These are phyloP conservation scores for Camelus bactrianus DNA, from an alignment of 2,113 vertebrate genomes.

Conservation along the genomic window DNA sequence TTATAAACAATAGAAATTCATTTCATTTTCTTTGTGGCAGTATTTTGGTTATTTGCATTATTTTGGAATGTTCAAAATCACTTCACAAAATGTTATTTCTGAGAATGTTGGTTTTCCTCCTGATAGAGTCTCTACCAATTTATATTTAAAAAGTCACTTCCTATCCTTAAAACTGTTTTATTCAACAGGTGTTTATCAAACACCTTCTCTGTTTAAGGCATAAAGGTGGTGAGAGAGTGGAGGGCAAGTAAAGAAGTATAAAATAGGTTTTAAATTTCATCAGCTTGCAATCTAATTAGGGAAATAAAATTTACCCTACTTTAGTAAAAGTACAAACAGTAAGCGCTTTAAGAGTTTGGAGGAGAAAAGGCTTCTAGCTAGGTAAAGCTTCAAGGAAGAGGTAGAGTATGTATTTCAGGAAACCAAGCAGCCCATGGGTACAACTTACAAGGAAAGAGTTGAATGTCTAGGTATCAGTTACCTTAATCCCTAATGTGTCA, in stretches of 20 bases:
- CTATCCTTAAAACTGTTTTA: slow-evolving; percentile 1
- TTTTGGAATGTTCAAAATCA: not conserved
- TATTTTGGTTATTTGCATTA: not conserved
- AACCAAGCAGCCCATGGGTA: not conserved
- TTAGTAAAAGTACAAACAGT: not conserved
- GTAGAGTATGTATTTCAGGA: not conserved
- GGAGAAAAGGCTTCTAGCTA: not conserved
- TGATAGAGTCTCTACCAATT: not conserved
- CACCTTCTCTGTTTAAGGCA: not conserved
- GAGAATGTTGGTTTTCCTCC: not conserved
- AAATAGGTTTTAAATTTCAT: not conserved
- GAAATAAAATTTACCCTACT: not conserved
- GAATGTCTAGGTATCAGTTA: not conserved
- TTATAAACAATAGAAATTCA: not conserved
- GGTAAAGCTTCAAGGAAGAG: not conserved
- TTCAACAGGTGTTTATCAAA: not conserved
- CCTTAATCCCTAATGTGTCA: not conserved
- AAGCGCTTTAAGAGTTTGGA: not conserved
- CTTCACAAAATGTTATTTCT: not conserved
- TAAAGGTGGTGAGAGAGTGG: not conserved
- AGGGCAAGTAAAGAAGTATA: not conserved
- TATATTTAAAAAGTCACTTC: slow-evolving; percentile 22
- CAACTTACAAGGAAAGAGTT: not conserved
- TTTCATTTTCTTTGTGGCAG: not conserved
- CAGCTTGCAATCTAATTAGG: not conserved